A percentile compares a stretch with the other conserved stretches of the same genome.
phyloP scores from a whole-genome alignment of 2,888 invertebrate genomes.

The Bombylius discolor region DNA sequence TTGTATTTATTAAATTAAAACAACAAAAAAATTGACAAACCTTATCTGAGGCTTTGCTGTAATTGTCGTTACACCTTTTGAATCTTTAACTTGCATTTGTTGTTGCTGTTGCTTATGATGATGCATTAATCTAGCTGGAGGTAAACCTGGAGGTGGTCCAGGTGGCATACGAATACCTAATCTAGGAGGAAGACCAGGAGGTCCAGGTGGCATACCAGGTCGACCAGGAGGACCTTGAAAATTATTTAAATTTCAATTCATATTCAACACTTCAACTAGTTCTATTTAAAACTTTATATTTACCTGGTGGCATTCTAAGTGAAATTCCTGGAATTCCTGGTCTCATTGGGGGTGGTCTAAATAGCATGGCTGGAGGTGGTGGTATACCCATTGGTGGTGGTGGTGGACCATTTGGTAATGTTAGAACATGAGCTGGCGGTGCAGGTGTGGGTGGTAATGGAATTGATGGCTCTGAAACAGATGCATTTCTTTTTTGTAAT shows the following conservation, averaged over 20 bases:
- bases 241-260: neutral
- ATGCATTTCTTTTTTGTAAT: neutral
- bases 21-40: conserved; percentile 15
- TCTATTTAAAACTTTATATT: neutral
- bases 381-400: conserved; percentile 41
- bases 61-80: conserved; percentile 66
- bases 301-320: conserved; percentile 41
- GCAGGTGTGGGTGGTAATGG: conserved; percentile 21
- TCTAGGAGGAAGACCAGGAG: conserved; percentile 46
- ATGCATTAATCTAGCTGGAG: conserved; percentile 43
- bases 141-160: conserved; percentile 51
- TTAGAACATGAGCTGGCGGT: conserved; percentile 25
- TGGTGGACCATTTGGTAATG: conserved; percentile 38
- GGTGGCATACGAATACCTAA: conserved; percentile 47
- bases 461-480: conserved; percentile 5
- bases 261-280: neutral
- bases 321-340: conserved; percentile 39
- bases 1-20: neutral
- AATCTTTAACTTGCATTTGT: conserved; percentile 55
- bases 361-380: conserved; percentile 40
- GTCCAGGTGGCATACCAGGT: conserved; percentile 47
- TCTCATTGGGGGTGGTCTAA: conserved; percentile 44
- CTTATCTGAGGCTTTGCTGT: conserved; percentile 95
- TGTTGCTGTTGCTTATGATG: conserved; percentile 23
- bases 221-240: conserved; percentile 41